Conservation (phyloP, 64 coral and sea anemone species). For the Trachythela sp. region DNA sequence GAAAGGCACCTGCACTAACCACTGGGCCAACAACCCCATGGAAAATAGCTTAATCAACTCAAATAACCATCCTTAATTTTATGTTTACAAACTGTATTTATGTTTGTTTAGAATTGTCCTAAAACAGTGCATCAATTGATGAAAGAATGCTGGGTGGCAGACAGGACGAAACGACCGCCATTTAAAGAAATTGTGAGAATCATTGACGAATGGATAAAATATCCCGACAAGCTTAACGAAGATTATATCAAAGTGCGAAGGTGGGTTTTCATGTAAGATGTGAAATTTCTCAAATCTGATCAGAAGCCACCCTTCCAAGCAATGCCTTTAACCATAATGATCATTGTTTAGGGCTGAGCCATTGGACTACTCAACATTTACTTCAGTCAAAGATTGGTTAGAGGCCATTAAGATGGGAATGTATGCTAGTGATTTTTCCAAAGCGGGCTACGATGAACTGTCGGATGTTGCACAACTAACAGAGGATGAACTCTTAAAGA, state of each 20-base stretch:
- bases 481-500: slow-evolving; percentile 61
- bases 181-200: slow-evolving; percentile 65
- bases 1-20: no score
- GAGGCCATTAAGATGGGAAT: slow-evolving; percentile 85
- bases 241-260: slow-evolving; percentile 48
- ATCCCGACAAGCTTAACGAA: slow-evolving; percentile 76
- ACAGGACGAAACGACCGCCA: slow-evolving; percentile 66
- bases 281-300: no score
- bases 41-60: neutral
- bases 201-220: slow-evolving; percentile 57
- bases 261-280: neutral
- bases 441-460: slow-evolving; percentile 63
- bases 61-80: neutral
- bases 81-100: neutral
- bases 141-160: slow-evolving; percentile 67
- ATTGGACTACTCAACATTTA: slow-evolving; percentile 55
- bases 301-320: no score
- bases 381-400: slow-evolving; percentile 70
- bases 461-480: slow-evolving; percentile 39
- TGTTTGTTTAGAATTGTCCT: slow-evolving; percentile 58
- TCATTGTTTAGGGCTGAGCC: slow-evolving; percentile 48
- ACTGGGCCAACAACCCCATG: no score
- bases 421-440: slow-evolving; percentile 54
- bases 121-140: slow-evolving; percentile 81
- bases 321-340: no score